These are phyloP conservation scores for Stichopus chloronotus DNA, from an alignment of 35 echinoderm and acorn worm genomes.

Conservation along the genomic window DNA sequence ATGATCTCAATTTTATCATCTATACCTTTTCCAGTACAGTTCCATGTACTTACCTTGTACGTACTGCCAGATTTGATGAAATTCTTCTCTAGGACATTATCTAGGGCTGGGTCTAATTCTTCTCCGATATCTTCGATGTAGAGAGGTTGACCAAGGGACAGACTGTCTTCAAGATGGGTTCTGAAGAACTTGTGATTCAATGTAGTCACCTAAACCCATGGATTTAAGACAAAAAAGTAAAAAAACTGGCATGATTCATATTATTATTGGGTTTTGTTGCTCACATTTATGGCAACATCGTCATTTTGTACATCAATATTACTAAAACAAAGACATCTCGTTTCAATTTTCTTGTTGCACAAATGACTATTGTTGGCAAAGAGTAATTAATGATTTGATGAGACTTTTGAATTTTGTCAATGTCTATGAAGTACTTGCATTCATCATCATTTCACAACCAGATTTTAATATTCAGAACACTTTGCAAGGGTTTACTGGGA, in stretches of 20 bases:
- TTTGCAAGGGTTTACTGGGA: no score
- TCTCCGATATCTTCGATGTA: conserved; percentile 93
- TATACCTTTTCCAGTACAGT: background rate
- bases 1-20: no score
- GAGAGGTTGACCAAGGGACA: conserved; percentile 90
- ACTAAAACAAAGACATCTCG: no score
- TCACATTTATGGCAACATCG: no score
- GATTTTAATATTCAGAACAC: background rate
- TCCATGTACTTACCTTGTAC: conserved; percentile 72
- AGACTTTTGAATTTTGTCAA: background rate
- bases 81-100: conserved; percentile 97
- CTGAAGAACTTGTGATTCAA: conserved; percentile 98
- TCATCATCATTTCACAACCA: background rate
- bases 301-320: no score
- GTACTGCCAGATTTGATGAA: conserved; percentile 98
- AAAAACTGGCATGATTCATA: background rate
- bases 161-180: conserved; percentile 86
- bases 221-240: background rate
- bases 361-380: no score
- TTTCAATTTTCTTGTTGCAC: no score
- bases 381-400: no score
- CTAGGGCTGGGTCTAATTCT: conserved; percentile 93
- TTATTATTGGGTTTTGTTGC: no score
- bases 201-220: conserved; percentile 77
- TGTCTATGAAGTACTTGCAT: background rate